Evolutionary conservation across 2,113 vertebrate species (phyloP).

Genomic region (Lycaon pictus): DNA sequence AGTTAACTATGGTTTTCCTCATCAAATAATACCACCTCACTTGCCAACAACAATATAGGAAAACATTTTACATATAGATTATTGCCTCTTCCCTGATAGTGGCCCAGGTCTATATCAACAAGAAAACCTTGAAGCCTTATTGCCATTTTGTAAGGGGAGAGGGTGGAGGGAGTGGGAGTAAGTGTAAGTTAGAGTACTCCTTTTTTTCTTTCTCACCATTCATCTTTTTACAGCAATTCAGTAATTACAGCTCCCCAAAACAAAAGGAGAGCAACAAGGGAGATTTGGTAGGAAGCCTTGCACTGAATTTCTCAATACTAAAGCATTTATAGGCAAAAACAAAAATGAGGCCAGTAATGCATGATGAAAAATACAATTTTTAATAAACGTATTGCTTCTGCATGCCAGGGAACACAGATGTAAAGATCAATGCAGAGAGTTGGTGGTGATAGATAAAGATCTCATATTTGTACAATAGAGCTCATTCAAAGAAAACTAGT

Average conservation of each 20-base stretch:
- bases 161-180: rapidly evolving
- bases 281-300: not conserved
- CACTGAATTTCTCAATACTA: not conserved
- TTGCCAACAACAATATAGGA: not conserved
- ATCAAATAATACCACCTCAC: not conserved
- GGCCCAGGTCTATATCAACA: not conserved
- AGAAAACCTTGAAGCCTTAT: not conserved
- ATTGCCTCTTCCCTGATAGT: not conserved
- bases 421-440: not conserved
- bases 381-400: not conserved
- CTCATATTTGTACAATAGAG: not conserved
- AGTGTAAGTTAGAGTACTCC: not conserved
- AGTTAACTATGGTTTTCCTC: not conserved
- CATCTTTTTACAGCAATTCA: not conserved
- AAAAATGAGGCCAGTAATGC: not conserved
- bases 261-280: not conserved
- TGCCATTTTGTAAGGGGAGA: not conserved
- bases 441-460: not conserved
- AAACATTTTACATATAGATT: not conserved
- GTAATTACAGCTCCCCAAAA: not conserved
- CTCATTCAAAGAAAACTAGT: not conserved
- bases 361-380: not conserved
- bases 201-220: not conserved
- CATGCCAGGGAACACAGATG: not conserved
- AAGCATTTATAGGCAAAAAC: not conserved